These are phyloP conservation scores for Epizoanthus stellaris DNA, from an alignment of 92 coral and sea anemone species.

Conservation along the genomic window DNA sequence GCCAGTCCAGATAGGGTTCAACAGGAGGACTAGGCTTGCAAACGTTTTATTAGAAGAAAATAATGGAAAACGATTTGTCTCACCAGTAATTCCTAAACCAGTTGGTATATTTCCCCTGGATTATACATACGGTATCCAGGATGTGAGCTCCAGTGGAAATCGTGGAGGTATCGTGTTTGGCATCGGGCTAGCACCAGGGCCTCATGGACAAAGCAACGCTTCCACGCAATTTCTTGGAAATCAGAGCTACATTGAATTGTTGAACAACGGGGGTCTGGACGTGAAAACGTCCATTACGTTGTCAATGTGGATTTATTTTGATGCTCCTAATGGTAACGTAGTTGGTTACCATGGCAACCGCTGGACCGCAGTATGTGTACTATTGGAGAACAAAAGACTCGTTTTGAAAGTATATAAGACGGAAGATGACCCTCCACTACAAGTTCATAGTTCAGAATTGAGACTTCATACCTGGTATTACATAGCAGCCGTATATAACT, in stretches of 20 bases:
- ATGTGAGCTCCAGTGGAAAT: not conserved
- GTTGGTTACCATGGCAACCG: slow-evolving; percentile 7
- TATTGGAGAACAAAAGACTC: not conserved
- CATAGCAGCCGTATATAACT: not conserved
- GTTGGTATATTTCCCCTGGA: slow-evolving; percentile 10
- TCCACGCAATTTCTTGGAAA: slow-evolving; percentile 14
- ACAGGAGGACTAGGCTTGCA: too few species aligned
- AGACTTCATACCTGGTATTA: slow-evolving; percentile 10
- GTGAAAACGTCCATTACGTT: not conserved
- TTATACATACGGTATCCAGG: not conserved
- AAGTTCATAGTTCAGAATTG: not conserved
- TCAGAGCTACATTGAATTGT: not conserved
- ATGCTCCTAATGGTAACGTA: slow-evolving; percentile 8
- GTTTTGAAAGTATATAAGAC: not conserved
- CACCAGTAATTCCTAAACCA: slow-evolving; percentile 19
- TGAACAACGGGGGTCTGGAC: not conserved
- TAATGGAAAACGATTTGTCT: not conserved
- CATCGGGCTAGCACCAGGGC: slow-evolving; percentile 1
- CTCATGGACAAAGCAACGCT: not conserved
- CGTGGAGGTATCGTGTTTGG: not conserved
- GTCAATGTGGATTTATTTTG: slow-evolving; percentile 26
- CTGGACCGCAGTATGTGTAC: not conserved
- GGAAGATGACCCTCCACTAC: too few species aligned
- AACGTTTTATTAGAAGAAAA: not conserved
- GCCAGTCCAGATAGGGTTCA: too few species aligned